phyloP scores from a whole-genome alignment of 2,888 invertebrate species.

The Drosophila melanosoma region DNA sequence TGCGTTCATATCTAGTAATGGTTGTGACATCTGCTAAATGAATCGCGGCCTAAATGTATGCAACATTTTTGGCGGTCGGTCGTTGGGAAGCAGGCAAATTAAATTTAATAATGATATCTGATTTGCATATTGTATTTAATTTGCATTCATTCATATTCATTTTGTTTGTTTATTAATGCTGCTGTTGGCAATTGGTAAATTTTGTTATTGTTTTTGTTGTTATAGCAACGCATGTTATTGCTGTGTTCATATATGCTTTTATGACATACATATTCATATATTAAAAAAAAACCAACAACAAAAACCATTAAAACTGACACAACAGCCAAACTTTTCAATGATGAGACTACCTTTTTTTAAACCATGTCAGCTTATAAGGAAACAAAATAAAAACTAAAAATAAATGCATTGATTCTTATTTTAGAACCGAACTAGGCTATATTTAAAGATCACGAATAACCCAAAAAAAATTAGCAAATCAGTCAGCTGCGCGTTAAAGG shows the following conservation, averaged over 20 bases:
- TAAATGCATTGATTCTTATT: constrained; percentile 18
- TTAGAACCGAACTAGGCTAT: constrained; percentile 20
- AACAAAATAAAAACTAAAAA: constrained; percentile 7
- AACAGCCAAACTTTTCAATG: constrained; percentile 30
- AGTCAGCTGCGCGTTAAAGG: constrained; percentile 15
- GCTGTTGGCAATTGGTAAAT: constrained; percentile 39
- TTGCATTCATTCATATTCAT: constrained; percentile 27
- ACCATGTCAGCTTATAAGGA: constrained; percentile 33
- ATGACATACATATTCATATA: constrained; percentile 55
- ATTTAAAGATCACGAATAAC: neutral
- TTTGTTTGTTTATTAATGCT: constrained; percentile 30
- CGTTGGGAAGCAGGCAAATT: neutral
- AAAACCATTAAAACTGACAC: constrained; percentile 14
- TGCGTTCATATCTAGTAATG: neutral
- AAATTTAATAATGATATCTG: constrained; percentile 13
- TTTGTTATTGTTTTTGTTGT: constrained; percentile 34
- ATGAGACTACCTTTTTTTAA: constrained; percentile 29
- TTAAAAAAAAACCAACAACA: constrained; percentile 4
- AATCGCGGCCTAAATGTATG: constrained; percentile 41
- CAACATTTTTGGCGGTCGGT: neutral
- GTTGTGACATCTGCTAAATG: constrained; percentile 27
- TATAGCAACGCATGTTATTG: constrained; percentile 45
- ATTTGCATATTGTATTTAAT: constrained; percentile 25
- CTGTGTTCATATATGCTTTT: constrained; percentile 24
- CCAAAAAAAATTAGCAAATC: constrained; percentile 29